Evolutionary conservation across 1,140 invertebrate species (phyloP).

Genomic region (Hyles vespertilio): DNA sequence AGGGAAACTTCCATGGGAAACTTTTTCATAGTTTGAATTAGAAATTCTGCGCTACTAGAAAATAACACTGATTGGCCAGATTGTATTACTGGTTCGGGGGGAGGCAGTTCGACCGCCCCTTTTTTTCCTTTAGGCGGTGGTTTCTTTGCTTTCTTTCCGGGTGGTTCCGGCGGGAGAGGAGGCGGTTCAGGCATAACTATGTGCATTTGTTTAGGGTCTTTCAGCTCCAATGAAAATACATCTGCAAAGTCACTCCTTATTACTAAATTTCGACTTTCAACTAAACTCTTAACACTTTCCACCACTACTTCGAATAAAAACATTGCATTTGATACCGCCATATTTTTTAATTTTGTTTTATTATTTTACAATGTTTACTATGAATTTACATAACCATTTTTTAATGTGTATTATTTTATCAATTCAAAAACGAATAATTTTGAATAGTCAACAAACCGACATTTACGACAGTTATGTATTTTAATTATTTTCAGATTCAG

Average conservation of each 20-base stretch:
- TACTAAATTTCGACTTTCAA: slow-evolving; percentile 47
- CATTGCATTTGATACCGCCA: slow-evolving; percentile 56
- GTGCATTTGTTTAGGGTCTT: slow-evolving; percentile 66
- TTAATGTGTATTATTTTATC: not conserved
- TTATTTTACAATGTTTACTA: slow-evolving; percentile 14
- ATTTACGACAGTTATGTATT: too few relatives aligned
- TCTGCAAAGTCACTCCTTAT: slow-evolving; percentile 63
- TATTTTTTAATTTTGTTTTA: slow-evolving; percentile 37
- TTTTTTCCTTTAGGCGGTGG: slow-evolving; percentile 52
- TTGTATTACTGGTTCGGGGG: slow-evolving; percentile 60
- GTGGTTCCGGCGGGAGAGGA: slow-evolving; percentile 58
- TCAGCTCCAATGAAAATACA: slow-evolving; percentile 64
- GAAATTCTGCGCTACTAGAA: slow-evolving; percentile 54
- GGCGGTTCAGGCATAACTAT: slow-evolving; percentile 65
- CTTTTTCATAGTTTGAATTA: slow-evolving; percentile 60
- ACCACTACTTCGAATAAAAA: slow-evolving; percentile 68
- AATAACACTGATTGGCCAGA: slow-evolving; percentile 66
- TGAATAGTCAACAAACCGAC: not conserved
- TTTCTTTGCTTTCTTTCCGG: slow-evolving; percentile 48
- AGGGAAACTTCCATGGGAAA: slow-evolving; percentile 53
- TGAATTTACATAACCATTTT: slow-evolving; percentile 3
- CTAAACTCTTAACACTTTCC: slow-evolving; percentile 54
- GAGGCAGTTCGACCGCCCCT: slow-evolving; percentile 40
- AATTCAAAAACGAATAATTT: not conserved
- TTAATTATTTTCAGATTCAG: too few relatives aligned